A percentile compares a stretch with the other conserved stretches of the same genome.
Conservation (phyloP, 2,113 vertebrate species). For the Talpa occidentalis region DNA sequence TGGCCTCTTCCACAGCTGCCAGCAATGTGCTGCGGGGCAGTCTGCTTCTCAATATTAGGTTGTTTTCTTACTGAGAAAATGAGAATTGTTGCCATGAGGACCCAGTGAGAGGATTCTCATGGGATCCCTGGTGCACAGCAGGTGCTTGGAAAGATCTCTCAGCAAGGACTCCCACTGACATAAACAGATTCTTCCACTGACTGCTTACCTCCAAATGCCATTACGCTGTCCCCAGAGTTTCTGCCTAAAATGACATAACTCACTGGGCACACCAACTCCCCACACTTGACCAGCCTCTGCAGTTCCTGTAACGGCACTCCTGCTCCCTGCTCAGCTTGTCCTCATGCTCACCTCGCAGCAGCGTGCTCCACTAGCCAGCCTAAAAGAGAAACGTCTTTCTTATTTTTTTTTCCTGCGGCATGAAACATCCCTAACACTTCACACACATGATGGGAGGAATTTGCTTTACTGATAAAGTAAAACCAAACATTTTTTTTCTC, state of each 20-base stretch:
- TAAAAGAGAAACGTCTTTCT: constrained; percentile 3
- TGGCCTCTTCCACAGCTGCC: neutral
- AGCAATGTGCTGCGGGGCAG: neutral
- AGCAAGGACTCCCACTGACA: neutral
- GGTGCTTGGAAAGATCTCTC: neutral
- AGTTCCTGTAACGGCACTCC: rapidly evolving
- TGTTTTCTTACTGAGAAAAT: neutral
- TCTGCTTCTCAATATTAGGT: too few relatives aligned
- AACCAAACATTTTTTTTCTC: constrained; percentile 39
- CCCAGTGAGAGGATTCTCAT: neutral
- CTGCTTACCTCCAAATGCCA: neutral
- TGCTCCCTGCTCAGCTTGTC: rapidly evolving
- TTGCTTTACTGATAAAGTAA: neutral
- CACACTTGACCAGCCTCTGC: neutral
- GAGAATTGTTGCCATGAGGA: neutral
- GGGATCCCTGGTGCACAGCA: neutral
- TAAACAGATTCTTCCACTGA: neutral
- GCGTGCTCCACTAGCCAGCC: neutral
- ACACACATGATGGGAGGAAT: constrained; percentile 45
- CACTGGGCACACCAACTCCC: neutral
- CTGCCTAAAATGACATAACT: neutral
- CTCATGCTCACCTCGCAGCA: rapidly evolving
- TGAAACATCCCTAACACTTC: neutral
- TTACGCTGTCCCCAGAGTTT: neutral
- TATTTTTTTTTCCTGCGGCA: neutral